Evolutionary conservation across 2,113 vertebrate genomes (phyloP).

Genomic region (Vulpes vulpes): DNA sequence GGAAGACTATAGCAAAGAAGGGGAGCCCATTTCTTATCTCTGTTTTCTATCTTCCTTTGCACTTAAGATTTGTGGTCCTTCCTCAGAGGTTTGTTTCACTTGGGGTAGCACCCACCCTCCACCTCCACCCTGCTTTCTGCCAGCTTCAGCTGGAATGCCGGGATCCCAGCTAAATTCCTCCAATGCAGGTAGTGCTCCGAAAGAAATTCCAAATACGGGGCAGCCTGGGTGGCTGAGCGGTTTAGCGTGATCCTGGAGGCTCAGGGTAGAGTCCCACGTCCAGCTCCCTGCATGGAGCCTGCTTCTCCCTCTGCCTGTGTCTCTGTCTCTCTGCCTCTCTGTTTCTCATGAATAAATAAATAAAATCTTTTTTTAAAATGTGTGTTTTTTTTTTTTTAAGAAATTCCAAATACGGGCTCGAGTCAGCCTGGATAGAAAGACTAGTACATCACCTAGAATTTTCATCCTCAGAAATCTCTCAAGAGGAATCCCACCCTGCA

Average conservation of each 20-base stretch:
- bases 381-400: background rate
- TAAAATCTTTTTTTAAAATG: too few species aligned
- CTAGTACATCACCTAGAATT: background rate
- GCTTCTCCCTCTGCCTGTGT: too few species aligned
- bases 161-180: background rate
- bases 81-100: background rate
- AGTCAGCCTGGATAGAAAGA: background rate
- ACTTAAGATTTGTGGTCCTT: background rate
- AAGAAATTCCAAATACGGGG: background rate
- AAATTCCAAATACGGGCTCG: background rate
- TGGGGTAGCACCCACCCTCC: background rate
- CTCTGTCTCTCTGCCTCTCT: too few species aligned
- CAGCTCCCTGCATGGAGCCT: too few species aligned
- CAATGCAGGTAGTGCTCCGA: background rate
- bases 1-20: background rate
- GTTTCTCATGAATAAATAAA: too few species aligned
- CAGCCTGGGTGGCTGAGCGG: background rate
- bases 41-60: background rate
- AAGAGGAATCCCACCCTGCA: background rate
- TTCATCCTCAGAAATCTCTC: background rate
- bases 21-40: constrained; percentile 11
- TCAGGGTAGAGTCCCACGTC: too few species aligned
- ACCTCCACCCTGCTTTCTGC: accelerated
- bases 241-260: too few species aligned
- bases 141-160: background rate